A percentile compares a stretch with the other conserved stretches of the same genome.
phyloP scores from a whole-genome alignment of 2,888 invertebrate species.

The Lasioglossum villosulum region DNA sequence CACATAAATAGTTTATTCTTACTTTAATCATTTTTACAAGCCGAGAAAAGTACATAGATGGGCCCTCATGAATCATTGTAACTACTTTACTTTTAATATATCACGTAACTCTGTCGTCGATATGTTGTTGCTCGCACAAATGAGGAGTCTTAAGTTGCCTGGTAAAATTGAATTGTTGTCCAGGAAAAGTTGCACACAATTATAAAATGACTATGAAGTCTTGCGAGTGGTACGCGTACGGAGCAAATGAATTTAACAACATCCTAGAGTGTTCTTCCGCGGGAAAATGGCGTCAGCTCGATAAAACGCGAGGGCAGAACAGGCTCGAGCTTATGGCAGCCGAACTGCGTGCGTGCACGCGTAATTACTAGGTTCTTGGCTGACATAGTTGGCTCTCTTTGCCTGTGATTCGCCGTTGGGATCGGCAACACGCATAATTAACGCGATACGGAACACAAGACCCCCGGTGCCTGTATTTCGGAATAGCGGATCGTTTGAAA shows the following conservation, averaged over 20 bases:
- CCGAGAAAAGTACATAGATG: too few relatives aligned
- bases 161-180: too few relatives aligned
- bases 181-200: too few relatives aligned
- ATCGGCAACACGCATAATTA: constrained; percentile 45
- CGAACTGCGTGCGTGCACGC: background rate
- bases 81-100: too few relatives aligned
- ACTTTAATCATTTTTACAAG: too few relatives aligned
- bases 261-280: background rate
- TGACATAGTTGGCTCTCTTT: background rate
- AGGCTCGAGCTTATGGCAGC: background rate
- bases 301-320: background rate
- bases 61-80: too few relatives aligned
- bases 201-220: background rate
- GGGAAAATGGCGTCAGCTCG: background rate
- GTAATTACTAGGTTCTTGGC: constrained; percentile 38
- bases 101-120: too few relatives aligned
- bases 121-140: too few relatives aligned
- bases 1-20: too few relatives aligned
- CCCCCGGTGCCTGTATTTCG: constrained; percentile 9
- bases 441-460: constrained; percentile 17
- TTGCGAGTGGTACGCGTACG: background rate
- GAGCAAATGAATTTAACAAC: background rate
- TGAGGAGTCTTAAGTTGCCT: too few relatives aligned
- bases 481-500: constrained; percentile 31
- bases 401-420: background rate